phyloP scores from a whole-genome alignment of 2,888 invertebrate species.

The Hetaerina titia region DNA sequence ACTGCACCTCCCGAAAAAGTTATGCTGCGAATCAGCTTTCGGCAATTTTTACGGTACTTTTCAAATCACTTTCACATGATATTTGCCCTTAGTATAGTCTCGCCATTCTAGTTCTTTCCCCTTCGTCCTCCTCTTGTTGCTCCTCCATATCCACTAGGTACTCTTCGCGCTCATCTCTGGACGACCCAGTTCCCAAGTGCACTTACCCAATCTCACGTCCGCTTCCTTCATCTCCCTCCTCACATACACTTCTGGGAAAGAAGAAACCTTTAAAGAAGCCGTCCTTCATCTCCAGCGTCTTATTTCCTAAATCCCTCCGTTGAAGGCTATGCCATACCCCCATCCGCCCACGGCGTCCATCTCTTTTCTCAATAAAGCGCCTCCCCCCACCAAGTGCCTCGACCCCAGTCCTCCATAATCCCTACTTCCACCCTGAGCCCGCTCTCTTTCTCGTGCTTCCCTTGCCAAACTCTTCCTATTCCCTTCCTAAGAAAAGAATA shows the following conservation, averaged over 20 bases:
- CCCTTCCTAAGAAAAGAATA: not conserved
- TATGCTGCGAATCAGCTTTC: not conserved
- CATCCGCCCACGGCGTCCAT: not conserved
- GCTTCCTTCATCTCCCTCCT: not conserved
- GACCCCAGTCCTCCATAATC: not conserved
- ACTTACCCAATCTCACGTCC: not conserved
- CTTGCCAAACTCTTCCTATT: not conserved
- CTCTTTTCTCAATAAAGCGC: not conserved
- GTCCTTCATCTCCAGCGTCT: slow-evolving; percentile 25
- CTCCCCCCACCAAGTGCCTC: not conserved
- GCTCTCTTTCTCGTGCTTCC: not conserved
- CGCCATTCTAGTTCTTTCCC: not conserved
- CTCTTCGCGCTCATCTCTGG: not conserved
- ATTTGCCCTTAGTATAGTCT: not conserved
- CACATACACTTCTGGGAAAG: not conserved
- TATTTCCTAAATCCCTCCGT: not conserved
- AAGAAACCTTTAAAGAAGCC: not conserved
- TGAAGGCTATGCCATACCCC: not conserved
- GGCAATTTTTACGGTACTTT: not conserved
- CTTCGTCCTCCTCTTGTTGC: not conserved
- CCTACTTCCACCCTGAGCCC: not conserved
- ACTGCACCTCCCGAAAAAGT: not conserved
- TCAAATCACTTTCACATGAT: not conserved
- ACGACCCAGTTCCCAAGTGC: not conserved
- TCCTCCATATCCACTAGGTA: not conserved